Base-by-base conservation (phyloP, 1,140 invertebrate species). In the Pseudomyrmex flavicornis region DNA sequence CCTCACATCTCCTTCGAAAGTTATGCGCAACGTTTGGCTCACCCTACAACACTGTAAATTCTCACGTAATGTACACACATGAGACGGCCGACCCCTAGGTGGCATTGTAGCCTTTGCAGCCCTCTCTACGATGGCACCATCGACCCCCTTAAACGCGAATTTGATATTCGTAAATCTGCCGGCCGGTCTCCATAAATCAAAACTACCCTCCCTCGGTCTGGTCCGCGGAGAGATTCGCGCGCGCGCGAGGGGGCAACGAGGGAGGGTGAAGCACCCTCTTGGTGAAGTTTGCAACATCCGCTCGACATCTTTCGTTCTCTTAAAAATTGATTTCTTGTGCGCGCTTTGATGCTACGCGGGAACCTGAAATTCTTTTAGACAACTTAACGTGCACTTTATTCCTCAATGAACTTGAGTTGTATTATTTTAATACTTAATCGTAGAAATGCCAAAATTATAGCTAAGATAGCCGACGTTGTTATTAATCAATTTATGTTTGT, bases 81-180 rank as follows among this genome's bases (percentile, higher is more conserved):
- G 88, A 89, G 89, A 90, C 85, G 72, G 72, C 68, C 75, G 73
- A 72, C 82, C 82, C 85, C 83, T 85, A 84, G 88, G 88, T 87
- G 85, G 85, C 83, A 65, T 59, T 59, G 89, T 85, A 86, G 50
- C 89, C 88, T 88, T 89, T 68, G 62, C 26, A 52, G 52, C 35
- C 62, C 84, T 65, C 35, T 52, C 61, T 44, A 35, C n/a, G 20
- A 12, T 77, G 66, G 54, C 68, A 85, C 61, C 59, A 66, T 85
- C 87, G 87, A 86, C 84, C 85, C 92, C 91, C 91, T 92, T 92
- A 91, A 94, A 94, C 92, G 92, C 73, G 92, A 92, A 93, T 93
- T 93, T 93, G 91, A 93, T 93, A 93, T 94, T 93, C 92, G 92
- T 93, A 94, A 94, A 94, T 94, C 92, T 94, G 92, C 89, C 92